Conservation (phyloP, 2,888 invertebrate genomes). For the Lasioglossum morio region DNA sequence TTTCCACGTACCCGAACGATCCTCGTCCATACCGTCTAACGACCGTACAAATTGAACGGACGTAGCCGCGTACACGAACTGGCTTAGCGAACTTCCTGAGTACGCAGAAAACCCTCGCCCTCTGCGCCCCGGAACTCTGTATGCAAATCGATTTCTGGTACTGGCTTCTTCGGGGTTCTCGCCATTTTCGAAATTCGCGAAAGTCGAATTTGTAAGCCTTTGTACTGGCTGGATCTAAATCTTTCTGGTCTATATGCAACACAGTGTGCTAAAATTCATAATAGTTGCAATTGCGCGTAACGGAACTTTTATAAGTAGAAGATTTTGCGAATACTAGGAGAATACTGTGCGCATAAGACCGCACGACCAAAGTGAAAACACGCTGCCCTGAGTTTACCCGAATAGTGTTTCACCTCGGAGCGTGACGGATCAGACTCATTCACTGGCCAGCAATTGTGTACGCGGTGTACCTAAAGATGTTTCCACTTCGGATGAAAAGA, state of each 20-base stretch:
- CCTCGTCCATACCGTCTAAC: slow-evolving; percentile 57
- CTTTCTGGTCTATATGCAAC: neutral
- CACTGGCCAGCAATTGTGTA: too few species aligned
- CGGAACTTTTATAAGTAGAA: neutral
- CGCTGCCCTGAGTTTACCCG: too few species aligned
- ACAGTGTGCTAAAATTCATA: too few species aligned
- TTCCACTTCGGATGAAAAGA: too few species aligned
- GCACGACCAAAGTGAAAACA: too few species aligned
- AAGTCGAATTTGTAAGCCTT: neutral
- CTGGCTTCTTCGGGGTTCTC: neutral
- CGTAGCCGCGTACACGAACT: slow-evolving; percentile 36
- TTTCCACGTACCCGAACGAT: slow-evolving; percentile 61
- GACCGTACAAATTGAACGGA: slow-evolving; percentile 61
- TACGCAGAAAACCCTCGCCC: slow-evolving; percentile 53
- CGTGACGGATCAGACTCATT: too few species aligned
- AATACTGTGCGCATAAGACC: too few species aligned
- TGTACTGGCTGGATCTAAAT: neutral
- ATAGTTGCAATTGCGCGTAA: neutral
- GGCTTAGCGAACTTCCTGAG: slow-evolving; percentile 51
- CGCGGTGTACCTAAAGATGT: too few species aligned
- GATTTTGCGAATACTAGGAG: too few species aligned
- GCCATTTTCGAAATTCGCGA: neutral
- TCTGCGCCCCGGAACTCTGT: neutral
- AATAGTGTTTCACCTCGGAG: too few species aligned
- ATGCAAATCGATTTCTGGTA: slow-evolving; percentile 52